phyloP scores from a whole-genome alignment of 2,888 invertebrate genomes.

The Catocala fraxini region DNA sequence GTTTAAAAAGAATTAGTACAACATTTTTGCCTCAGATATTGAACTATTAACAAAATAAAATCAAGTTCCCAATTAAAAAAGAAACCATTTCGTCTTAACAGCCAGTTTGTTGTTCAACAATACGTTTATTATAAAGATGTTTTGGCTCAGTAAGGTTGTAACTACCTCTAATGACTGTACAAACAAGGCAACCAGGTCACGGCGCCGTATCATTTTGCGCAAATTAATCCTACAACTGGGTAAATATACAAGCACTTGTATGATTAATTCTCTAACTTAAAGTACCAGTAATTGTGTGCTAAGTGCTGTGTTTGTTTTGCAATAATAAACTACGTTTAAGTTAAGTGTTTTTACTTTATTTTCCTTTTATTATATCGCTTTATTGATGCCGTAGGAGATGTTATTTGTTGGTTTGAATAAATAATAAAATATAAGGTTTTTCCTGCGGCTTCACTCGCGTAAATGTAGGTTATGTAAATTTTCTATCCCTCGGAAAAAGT shows the following conservation, averaged over 20 bases:
- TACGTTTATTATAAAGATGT: background rate
- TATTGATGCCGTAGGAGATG: no score
- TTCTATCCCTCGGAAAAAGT: no score
- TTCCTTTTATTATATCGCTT: no score
- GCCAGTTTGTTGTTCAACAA: background rate
- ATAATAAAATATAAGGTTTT: no score
- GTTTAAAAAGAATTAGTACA: no score
- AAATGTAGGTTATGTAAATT: no score
- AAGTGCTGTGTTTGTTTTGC: background rate
- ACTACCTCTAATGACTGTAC: slow-evolving; percentile 3
- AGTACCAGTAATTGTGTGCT: background rate
- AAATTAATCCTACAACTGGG: slow-evolving; percentile 6
- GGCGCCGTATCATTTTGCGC: background rate
- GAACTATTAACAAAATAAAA: no score
- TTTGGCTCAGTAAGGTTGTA: background rate
- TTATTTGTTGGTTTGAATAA: no score
- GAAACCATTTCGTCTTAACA: background rate
- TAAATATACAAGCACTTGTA: slow-evolving; percentile 1
- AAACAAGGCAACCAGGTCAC: slow-evolving; percentile 1
- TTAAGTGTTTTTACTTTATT: no score
- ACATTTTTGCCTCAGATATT: no score
- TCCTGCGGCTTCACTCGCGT: no score
- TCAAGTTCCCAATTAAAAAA: background rate
- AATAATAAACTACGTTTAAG: no score
- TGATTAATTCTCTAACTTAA: slow-evolving; percentile 1